Percentiles rank a stretch among this genome's conserved stretches.
Conservation (phyloP, 2,113 vertebrate genomes). For the Strix aluco region DNA sequence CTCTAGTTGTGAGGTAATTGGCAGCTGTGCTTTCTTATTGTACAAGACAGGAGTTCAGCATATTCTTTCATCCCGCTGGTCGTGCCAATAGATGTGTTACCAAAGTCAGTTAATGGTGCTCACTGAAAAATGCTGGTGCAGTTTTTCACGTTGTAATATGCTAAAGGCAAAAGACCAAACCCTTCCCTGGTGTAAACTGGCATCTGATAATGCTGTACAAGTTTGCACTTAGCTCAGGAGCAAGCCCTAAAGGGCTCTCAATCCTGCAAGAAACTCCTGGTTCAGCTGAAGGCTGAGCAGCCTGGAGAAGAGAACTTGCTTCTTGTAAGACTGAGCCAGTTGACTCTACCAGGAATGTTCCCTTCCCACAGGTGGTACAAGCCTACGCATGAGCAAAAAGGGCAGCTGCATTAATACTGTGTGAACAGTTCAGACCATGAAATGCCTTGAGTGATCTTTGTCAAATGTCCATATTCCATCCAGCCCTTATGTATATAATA, state of each 20-base stretch:
- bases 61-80: neutral
- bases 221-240: neutral
- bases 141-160: neutral
- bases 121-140: neutral
- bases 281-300: neutral
- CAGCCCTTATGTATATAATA: neutral
- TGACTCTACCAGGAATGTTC: neutral
- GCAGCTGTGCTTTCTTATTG: constrained; percentile 44
- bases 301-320: neutral
- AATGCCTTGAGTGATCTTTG: neutral
- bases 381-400: accelerated
- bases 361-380: neutral
- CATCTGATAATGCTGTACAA: neutral
- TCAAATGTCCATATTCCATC: neutral
- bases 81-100: neutral
- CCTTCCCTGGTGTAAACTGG: neutral
- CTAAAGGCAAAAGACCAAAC: neutral
- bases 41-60: neutral
- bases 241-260: neutral
- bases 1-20: constrained; percentile 45
- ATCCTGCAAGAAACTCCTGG: neutral
- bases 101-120: constrained; percentile 39
- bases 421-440: neutral
- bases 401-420: neutral
- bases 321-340: accelerated